Evolutionary conservation across 2,888 invertebrate genomes (phyloP).

Genomic region (Drosophila atroscutellata): DNA sequence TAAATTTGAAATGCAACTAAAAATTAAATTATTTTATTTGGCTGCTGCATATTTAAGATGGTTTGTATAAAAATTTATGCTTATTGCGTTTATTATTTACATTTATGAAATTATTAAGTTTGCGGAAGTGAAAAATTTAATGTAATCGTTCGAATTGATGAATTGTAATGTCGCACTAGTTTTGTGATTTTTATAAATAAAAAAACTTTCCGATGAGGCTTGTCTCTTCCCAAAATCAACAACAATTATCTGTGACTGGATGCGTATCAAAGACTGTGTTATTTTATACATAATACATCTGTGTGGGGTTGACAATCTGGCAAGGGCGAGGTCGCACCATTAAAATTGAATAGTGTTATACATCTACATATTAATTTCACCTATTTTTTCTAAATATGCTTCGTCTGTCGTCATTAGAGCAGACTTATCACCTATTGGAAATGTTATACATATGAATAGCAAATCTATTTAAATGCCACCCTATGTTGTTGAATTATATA

Average conservation of each 20-base stretch:
- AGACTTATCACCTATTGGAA: slow-evolving; percentile 21
- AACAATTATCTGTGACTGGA: not conserved
- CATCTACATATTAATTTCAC: not conserved
- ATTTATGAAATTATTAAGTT: not conserved
- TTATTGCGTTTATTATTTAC: not conserved
- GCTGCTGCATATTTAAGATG: not conserved
- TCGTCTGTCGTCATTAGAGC: not conserved
- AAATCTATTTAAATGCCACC: slow-evolving; percentile 5
- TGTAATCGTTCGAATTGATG: not conserved
- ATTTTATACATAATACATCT: not conserved
- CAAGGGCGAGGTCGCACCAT: slow-evolving; percentile 47
- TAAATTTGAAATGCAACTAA: not conserved
- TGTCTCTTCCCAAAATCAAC: not conserved
- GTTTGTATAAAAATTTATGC: not conserved
- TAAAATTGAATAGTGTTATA: not conserved
- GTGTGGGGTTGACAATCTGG: slow-evolving; percentile 24
- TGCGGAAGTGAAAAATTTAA: not conserved
- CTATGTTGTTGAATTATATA: slow-evolving; percentile 14
- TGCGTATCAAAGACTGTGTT: slow-evolving; percentile 6
- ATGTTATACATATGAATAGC: slow-evolving; percentile 13
- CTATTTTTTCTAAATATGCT: not conserved
- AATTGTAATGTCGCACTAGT: not conserved
- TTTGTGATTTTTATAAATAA: not conserved
- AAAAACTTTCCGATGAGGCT: not conserved
- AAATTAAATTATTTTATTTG: not conserved